Percentiles rank a stretch among this genome's conserved stretches.
These are phyloP conservation scores for Poeciliopsis turneri DNA, from an alignment of 2,797 vertebrate species.

Conservation along the genomic window DNA sequence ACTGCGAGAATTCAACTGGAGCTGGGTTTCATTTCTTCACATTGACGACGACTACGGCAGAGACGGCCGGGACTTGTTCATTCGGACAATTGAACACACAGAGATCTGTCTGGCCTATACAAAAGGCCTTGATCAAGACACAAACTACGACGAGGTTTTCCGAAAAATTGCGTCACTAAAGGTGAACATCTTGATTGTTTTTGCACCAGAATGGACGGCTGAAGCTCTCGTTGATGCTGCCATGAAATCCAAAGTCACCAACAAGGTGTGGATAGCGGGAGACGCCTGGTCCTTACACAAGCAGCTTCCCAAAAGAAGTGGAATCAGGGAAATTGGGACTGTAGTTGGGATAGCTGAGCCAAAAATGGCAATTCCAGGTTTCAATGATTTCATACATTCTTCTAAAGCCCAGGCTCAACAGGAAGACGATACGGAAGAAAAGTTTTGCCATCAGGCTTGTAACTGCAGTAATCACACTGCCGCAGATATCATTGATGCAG, in stretches of 20 bases:
- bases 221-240: conserved; percentile 73
- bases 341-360: conserved; percentile 78
- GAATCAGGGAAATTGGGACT: conserved; percentile 77
- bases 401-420: background rate
- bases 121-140: conserved; percentile 46
- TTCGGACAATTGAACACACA: conserved; percentile 40
- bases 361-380: conserved; percentile 61
- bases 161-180: conserved; percentile 50
- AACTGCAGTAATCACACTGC: conserved; percentile 45
- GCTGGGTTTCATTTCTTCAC: conserved; percentile 84
- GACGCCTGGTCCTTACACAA: conserved; percentile 42
- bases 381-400: conserved; percentile 73
- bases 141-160: conserved; percentile 56
- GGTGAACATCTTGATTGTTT: conserved; percentile 78
- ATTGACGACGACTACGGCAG: conserved; percentile 73
- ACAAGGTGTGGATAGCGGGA: conserved; percentile 86
- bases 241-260: conserved; percentile 71
- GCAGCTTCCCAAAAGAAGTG: conserved; percentile 52
- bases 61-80: conserved; percentile 66
- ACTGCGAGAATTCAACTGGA: conserved; percentile 82
- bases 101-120: conserved; percentile 82
- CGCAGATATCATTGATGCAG: conserved; percentile 20
- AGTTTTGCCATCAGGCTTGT: conserved; percentile 75
- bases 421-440: background rate
- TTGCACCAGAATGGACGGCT: conserved; percentile 43